Evolutionary conservation across 1,140 invertebrate genomes (phyloP), one percentile per base, ranked within the genome.

Genomic region (Euura saliciscinereae): DNA sequence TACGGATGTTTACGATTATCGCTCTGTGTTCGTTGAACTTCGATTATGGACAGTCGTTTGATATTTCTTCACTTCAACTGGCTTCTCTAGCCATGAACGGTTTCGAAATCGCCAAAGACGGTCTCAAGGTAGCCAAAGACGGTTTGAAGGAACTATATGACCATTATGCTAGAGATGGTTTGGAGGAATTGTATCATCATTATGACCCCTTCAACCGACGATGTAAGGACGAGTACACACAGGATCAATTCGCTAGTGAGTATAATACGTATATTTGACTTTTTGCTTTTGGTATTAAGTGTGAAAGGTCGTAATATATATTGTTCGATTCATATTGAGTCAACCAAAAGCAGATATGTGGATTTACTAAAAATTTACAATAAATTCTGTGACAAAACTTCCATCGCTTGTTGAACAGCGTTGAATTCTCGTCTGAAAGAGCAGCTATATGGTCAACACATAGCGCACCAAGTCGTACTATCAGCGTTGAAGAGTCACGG

Each of bases 381-480:
- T 74, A 80, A 74, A 73, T 73, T 77, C n/a, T 0, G n/a, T 3
- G n/a, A n/a, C 8, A 2, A 59, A 59, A 59, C 8, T 59, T 51
- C 51, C 5, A n/a, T 59, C 75, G 69, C 66, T 73, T 75, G 73
- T 76, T 77, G 45, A 67, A 65, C 70, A 86, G 90, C 72, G 7
- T 76, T 91, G 42, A 44, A 79, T 45, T 0, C 2, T 0, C 71
- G 74, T 45, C 72, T 92, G 5, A 7, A 77, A 2, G 4, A 71
- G 0, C 79, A 83, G 2, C 73, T 94, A 46, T 93, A 89, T 83
- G 93, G 93, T 0, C 93, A 95, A 80, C 91, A 92, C 66, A 89
- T 95, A 73, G 91, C 91, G 0, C 74, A 81, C 77, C 84, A 88
- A 75, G 86, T 89, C 44, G 82, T 92, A 3, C 66, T 87, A 8